Evolutionary conservation across 2,888 invertebrate species (phyloP).

Genomic region (Entomobrya multifasciata): DNA sequence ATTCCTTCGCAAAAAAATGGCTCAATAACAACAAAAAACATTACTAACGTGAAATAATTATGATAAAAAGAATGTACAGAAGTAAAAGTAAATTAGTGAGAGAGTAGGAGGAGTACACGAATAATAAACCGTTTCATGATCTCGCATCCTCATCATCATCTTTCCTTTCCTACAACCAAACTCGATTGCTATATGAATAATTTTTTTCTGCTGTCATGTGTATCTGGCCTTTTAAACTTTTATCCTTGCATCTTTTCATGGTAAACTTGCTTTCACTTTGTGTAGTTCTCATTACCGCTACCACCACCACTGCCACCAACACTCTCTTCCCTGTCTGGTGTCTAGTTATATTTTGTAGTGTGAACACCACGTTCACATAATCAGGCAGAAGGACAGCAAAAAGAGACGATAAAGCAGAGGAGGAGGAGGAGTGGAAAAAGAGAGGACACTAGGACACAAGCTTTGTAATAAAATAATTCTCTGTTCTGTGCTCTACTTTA

Average conservation of each 20-base stretch:
- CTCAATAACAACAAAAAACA: slow-evolving; percentile 50
- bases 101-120: not conserved
- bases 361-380: slow-evolving; percentile 39
- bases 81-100: slow-evolving; percentile 39
- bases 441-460: slow-evolving; percentile 42
- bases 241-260: slow-evolving; percentile 10
- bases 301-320: not conserved
- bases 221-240: slow-evolving; percentile 17
- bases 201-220: not conserved
- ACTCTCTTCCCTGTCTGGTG: not conserved
- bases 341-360: not conserved
- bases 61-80: slow-evolving; percentile 10
- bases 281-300: slow-evolving; percentile 30
- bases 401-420: slow-evolving; percentile 19
- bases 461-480: slow-evolving; percentile 53
- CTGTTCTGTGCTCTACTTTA: slow-evolving; percentile 50
- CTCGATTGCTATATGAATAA: not conserved
- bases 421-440: slow-evolving; percentile 22
- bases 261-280: slow-evolving; percentile 51
- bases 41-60: slow-evolving; percentile 6
- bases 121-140: not conserved
- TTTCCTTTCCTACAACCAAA: not conserved
- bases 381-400: slow-evolving; percentile 21
- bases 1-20: slow-evolving; percentile 28
- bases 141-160: not conserved